phyloP scores from a whole-genome alignment of 2,797 vertebrate genomes.

The Dipus sagitta region DNA sequence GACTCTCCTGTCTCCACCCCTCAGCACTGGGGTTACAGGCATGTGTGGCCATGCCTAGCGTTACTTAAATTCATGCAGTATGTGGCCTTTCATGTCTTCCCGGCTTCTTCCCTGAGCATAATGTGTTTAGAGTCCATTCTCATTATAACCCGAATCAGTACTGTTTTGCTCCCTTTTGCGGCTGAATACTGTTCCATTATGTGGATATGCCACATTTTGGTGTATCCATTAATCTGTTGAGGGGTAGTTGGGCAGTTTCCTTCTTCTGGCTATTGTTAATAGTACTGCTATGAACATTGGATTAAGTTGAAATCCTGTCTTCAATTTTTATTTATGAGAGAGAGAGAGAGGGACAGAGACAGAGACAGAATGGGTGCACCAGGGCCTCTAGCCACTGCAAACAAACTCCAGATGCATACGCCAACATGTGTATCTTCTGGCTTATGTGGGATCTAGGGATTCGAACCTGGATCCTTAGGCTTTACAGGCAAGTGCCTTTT shows the following conservation, averaged over 20 bases:
- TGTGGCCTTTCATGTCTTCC: background rate
- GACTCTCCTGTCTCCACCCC: too few species aligned
- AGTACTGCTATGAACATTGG: background rate
- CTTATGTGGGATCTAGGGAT: too few species aligned
- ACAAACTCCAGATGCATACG: too few species aligned
- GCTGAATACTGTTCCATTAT: background rate
- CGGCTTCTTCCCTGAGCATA: background rate
- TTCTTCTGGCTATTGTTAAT: background rate
- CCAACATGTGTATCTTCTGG: too few species aligned
- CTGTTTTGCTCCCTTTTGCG: fast-evolving
- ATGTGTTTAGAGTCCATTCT: background rate
- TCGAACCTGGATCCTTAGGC: too few species aligned
- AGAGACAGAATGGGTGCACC: too few species aligned
- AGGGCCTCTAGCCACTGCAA: too few species aligned
- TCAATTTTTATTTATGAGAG: background rate
- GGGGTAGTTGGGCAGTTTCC: background rate
- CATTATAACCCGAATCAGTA: fast-evolving
- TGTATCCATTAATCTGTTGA: background rate
- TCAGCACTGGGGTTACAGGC: too few species aligned
- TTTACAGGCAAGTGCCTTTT: too few species aligned
- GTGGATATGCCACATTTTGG: fast-evolving
- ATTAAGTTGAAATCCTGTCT: background rate
- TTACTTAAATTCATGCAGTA: fast-evolving
- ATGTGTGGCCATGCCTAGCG: too few species aligned
- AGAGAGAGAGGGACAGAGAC: too few species aligned